Evolutionary conservation across 2,888 invertebrate genomes (phyloP), one percentile per base, ranked within the genome.

Genomic region (Platycheirus rosarum): DNA sequence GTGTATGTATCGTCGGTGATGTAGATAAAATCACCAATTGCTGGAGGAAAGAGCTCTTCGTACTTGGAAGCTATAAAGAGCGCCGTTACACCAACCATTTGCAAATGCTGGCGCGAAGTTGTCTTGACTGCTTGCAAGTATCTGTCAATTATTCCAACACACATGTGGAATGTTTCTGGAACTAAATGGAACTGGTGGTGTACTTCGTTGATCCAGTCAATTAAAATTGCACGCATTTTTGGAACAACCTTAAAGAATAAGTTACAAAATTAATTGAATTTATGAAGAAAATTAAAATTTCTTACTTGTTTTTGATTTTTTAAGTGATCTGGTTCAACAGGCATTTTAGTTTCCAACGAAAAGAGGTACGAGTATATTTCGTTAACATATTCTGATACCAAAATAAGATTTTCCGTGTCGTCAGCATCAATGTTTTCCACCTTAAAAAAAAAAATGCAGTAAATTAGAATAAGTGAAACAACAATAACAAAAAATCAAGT

Each of bases 181-280:
- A 95, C 91, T 65, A 98, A 92, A 84, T 94, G 94, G 90, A 98
- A 98, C 88, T 97, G 95, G 57, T 93, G 91, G 86, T 97, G 97
- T 7, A 98, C 97, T 87, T 97, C 97, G 13, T 97, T 95, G 63
- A 99, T 92, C 98, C 98, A 99, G 89, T 98, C 97, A 76, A 98
- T 92, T 13, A 99, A 92, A 53, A 97, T 95, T 11, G 95, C 92
- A 82, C 98, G 93, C 98, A 98, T 98, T 87, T 94, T 94, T 0
- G 95, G 93, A 9, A 95, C 95, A 9, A 98, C 92, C 91, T 92
- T 14, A 8, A 0, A 16, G n/a, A 23, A n/a, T n/a, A n/a, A n/a
- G n/a, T n/a, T n/a, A n/a, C n/a, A n/a, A n/a, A n/a, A n/a, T n/a
- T n/a, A n/a, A n/a, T n/a, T n/a, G n/a, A n/a, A n/a, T 6, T 14